phyloP scores from a whole-genome alignment of 2,797 vertebrate genomes.

The Heteromormyrus szaboi region DNA sequence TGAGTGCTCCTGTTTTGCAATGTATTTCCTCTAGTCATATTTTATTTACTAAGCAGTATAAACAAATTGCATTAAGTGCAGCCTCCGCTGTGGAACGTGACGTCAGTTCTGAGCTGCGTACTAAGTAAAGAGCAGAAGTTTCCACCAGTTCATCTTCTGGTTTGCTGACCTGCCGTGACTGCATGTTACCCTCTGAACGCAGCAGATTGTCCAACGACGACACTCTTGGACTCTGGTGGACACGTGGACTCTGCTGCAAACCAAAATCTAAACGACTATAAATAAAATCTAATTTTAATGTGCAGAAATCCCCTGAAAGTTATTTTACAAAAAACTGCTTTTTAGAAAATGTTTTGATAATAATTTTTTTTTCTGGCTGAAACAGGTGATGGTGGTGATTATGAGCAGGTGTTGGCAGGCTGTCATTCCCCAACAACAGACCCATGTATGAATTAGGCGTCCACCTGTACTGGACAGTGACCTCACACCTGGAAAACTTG shows the following conservation, averaged over 20 bases:
- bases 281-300: neutral
- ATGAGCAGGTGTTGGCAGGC: neutral
- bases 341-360: neutral
- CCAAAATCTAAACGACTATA: neutral
- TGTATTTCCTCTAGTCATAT: neutral
- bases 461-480: neutral
- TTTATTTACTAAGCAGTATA: constrained; percentile 7
- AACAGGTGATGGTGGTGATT: neutral
- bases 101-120: neutral
- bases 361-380: neutral
- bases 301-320: neutral
- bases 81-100: neutral
- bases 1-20: neutral
- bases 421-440: neutral
- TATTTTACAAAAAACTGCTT: neutral
- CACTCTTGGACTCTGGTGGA: neutral
- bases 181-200: neutral
- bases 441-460: neutral
- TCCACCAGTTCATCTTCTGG: neutral
- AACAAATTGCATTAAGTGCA: neutral
- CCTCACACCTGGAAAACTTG: neutral
- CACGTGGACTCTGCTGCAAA: no score
- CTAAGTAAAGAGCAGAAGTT: neutral
- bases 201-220: neutral
- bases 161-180: neutral